Evolutionary conservation across 2,888 invertebrate genomes (phyloP).

Genomic region (Odontocolon sp.): DNA sequence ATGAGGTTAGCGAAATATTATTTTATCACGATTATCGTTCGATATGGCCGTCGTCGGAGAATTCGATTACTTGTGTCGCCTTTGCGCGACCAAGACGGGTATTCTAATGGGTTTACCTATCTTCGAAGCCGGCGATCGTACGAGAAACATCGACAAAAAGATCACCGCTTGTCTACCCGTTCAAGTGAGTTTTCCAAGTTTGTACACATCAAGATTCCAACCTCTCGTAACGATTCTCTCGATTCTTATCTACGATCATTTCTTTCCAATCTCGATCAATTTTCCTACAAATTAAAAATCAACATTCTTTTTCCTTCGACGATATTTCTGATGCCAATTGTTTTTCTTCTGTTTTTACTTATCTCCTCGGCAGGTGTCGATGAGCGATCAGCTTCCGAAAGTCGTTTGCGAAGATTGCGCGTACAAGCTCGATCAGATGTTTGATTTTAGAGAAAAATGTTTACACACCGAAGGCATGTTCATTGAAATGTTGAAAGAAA

Average conservation of each 20-base stretch:
- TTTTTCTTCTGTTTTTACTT: background rate
- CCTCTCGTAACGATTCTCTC: background rate
- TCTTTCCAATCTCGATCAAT: too few relatives aligned
- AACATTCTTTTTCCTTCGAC: background rate
- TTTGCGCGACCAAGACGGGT: conserved; percentile 80
- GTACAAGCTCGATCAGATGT: conserved; percentile 83
- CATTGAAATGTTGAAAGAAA: conserved; percentile 78
- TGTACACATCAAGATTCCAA: background rate
- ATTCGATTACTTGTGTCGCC: conserved; percentile 79
- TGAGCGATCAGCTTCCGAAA: conserved; percentile 83
- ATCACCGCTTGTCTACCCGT: conserved; percentile 83
- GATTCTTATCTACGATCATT: background rate
- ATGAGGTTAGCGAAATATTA: background rate
- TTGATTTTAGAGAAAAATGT: conserved; percentile 83
- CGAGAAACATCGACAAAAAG: conserved; percentile 83
- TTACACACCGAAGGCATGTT: conserved; percentile 83
- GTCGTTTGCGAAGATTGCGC: conserved; percentile 84
- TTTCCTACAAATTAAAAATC: too few relatives aligned
- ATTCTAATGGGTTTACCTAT: conserved; percentile 80
- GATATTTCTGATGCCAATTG: background rate
- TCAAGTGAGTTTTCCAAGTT: conserved; percentile 79
- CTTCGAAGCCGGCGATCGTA: conserved; percentile 81
- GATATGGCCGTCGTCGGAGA: conserved; percentile 73
- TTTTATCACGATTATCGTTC: background rate
- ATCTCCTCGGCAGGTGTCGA: conserved; percentile 81